Percentiles rank a stretch among this genome's conserved stretches.
phyloP scores from a whole-genome alignment of 2,888 invertebrate genomes.

The Mesochorus sp. region DNA sequence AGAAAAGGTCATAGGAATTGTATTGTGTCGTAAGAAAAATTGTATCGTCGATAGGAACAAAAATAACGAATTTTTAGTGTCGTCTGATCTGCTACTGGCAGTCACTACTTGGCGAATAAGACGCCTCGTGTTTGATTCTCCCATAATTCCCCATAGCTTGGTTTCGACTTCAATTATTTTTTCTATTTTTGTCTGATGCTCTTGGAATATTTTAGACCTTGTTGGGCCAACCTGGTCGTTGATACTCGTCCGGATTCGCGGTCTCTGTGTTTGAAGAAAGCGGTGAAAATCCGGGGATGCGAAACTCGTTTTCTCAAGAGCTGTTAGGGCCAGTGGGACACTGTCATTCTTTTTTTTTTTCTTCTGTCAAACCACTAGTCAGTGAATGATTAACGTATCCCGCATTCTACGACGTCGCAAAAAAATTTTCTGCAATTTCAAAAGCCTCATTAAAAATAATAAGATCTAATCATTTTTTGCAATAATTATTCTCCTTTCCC shows the following conservation, averaged over 20 bases:
- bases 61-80: not conserved
- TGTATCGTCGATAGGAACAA: not conserved
- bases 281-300: constrained; percentile 74
- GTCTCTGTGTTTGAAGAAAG: constrained; percentile 72
- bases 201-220: constrained; percentile 1
- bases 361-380: no score
- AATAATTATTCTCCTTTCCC: no score
- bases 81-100: not conserved
- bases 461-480: no score
- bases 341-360: no score
- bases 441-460: no score
- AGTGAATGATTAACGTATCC: no score
- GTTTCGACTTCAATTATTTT: no score
- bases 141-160: no score
- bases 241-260: not conserved
- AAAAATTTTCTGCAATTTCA: no score
- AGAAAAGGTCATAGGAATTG: no score
- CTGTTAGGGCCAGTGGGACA: not conserved
- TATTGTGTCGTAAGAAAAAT: no score
- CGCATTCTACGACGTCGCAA: no score
- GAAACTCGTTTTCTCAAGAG: constrained; percentile 70
- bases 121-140: not conserved
- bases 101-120: not conserved
- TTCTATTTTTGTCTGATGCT: not conserved
- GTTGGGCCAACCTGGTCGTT: not conserved